These are phyloP conservation scores for Nixonia krombeini DNA, from an alignment of 1,140 invertebrate genomes.

Conservation along the genomic window DNA sequence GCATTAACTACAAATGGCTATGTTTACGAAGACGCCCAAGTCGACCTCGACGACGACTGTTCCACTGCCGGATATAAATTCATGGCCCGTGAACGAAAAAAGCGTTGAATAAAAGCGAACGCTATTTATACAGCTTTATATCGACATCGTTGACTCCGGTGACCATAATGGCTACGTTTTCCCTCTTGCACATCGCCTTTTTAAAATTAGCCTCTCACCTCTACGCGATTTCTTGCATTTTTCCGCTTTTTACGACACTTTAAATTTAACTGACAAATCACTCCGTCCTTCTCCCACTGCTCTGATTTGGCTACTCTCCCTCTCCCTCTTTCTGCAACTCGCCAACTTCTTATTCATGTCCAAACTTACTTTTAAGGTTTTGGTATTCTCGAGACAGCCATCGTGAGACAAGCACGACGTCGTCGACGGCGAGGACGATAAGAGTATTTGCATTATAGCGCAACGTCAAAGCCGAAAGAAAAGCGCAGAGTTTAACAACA, in stretches of 20 bases:
- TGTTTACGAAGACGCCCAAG: no score
- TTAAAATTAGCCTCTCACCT: no score
- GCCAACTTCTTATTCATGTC: conserved; percentile 31
- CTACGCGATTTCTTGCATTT: no score
- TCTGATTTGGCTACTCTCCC: no score
- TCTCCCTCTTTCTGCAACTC: conserved; percentile 36
- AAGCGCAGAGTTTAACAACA: conserved; percentile 40
- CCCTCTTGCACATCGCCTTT: no score
- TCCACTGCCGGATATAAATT: background rate
- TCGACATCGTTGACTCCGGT: no score
- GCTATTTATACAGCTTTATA: no score
- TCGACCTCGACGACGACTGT: background rate
- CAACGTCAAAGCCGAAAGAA: conserved; percentile 36
- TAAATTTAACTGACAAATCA: no score
- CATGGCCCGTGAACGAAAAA: background rate
- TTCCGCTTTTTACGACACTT: no score
- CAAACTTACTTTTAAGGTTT: conserved; percentile 47
- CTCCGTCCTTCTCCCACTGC: no score
- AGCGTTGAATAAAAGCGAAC: background rate
- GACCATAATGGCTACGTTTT: no score
- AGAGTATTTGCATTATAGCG: conserved; percentile 46
- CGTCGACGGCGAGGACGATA: conserved; percentile 21
- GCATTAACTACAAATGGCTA: background rate
- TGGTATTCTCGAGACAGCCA: conserved; percentile 36
- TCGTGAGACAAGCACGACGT: conserved; percentile 20